Conservation (phyloP, 2,113 vertebrate genomes). For the Colossoma macropomum region DNA sequence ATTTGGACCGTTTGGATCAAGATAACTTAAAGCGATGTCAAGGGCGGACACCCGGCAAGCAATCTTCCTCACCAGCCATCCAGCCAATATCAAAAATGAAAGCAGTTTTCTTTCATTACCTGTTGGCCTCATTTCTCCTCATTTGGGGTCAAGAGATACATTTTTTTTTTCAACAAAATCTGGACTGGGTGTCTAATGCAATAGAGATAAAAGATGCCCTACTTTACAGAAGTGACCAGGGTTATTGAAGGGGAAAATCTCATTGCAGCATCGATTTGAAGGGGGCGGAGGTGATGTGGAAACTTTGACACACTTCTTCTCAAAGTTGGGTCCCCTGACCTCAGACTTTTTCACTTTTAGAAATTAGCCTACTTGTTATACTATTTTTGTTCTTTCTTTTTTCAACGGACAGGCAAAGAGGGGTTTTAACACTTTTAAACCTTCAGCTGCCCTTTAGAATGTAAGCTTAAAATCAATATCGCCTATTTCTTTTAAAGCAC, state of each 20-base stretch:
- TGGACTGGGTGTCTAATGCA: conserved; percentile 28
- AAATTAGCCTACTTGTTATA: conserved; percentile 60
- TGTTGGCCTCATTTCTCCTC: conserved; percentile 57
- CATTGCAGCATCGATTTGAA: conserved; percentile 67
- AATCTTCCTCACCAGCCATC: conserved; percentile 55
- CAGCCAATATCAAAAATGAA: conserved; percentile 51
- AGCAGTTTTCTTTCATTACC: conserved; percentile 61
- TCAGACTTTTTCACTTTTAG: conserved; percentile 47
- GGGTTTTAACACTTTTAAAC: conserved; percentile 21
- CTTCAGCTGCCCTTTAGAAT: conserved; percentile 45
- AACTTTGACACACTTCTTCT: conserved; percentile 65
- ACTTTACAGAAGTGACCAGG: conserved; percentile 72
- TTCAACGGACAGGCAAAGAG: conserved; percentile 20
- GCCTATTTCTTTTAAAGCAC: conserved; percentile 58
- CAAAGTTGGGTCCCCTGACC: conserved; percentile 2
- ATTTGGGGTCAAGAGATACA: conserved; percentile 66
- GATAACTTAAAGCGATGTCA: conserved; percentile 66
- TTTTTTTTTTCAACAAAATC: conserved; percentile 50
- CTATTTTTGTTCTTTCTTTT: conserved; percentile 49
- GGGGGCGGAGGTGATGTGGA: conserved; percentile 57
- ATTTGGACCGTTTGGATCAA: conserved; percentile 50
- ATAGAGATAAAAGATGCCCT: conserved; percentile 65
- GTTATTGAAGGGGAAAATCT: conserved; percentile 65
- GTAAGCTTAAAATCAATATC: conserved; percentile 62
- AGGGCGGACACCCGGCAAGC: conserved; percentile 54